These are phyloP conservation scores for Halcyon smyrnensis DNA, from an alignment of 2,797 vertebrate species.

Conservation along the genomic window DNA sequence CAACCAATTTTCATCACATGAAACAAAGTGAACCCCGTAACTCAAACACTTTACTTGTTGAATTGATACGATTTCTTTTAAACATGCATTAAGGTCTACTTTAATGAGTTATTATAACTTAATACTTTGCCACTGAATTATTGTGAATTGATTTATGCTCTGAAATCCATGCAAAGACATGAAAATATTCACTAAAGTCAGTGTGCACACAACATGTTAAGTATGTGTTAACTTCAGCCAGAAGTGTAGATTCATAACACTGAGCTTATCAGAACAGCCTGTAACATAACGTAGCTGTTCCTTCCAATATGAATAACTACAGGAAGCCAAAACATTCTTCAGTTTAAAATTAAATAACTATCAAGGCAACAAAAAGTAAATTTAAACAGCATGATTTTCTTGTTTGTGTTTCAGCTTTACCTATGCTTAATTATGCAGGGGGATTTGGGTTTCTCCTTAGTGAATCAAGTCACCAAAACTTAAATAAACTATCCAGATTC, in stretches of 20 bases:
- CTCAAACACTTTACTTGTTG: neutral
- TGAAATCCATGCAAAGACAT: neutral
- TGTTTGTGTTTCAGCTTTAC: constrained; percentile 69
- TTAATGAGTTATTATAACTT: neutral
- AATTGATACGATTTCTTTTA: neutral
- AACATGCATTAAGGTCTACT: neutral
- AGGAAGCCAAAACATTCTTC: neutral
- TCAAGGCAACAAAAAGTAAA: constrained; percentile 18
- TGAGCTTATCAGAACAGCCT: neutral
- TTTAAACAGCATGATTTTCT: constrained; percentile 44
- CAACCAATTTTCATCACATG: neutral
- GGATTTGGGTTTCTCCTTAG: constrained; percentile 52
- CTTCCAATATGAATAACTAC: neutral
- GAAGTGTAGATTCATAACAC: neutral
- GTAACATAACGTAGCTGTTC: neutral
- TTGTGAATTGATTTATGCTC: neutral
- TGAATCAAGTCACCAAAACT: constrained; percentile 45
- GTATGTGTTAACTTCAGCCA: neutral
- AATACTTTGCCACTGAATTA: neutral
- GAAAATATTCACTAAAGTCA: neutral
- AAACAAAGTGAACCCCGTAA: neutral
- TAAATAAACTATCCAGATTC: constrained; percentile 55
- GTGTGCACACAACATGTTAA: neutral
- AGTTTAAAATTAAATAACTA: constrained; percentile 39
- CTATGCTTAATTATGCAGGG: constrained; percentile 34